These are phyloP conservation scores for Aphidoletes aphidimyza DNA, from an alignment of 2,888 invertebrate genomes.

Conservation along the genomic window DNA sequence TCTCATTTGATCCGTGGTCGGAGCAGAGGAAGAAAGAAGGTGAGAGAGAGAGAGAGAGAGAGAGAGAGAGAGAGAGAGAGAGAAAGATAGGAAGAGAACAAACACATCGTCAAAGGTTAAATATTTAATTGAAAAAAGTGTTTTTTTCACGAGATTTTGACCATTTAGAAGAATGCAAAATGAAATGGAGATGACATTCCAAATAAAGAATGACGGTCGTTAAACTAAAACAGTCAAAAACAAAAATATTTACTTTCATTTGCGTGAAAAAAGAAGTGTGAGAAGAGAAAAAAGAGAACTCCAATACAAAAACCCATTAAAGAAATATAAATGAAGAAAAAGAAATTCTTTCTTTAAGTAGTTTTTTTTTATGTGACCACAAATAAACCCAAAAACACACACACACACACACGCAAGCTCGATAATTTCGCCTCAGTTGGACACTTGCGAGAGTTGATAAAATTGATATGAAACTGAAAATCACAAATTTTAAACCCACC, in stretches of 20 bases:
- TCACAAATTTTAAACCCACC: background rate
- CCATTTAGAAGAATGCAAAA: background rate
- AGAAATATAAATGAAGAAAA: background rate
- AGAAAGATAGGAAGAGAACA: too few relatives aligned
- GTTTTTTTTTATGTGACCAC: background rate
- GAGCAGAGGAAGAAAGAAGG: background rate
- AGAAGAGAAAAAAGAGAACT: constrained; percentile 44
- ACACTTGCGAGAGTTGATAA: constrained; percentile 4
- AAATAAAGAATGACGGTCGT: constrained; percentile 51
- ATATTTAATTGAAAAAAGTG: constrained; percentile 19
- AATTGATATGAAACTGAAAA: constrained; percentile 37
- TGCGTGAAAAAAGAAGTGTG: constrained; percentile 9
- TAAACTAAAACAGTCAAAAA: constrained; percentile 44
- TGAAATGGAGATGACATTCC: constrained; percentile 46
- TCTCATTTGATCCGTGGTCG: background rate
- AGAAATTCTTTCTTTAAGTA: background rate
- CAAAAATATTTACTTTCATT: constrained; percentile 48
- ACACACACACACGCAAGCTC: too few relatives aligned
- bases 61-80: too few relatives aligned
- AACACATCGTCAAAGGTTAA: too few relatives aligned
- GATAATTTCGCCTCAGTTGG: too few relatives aligned
- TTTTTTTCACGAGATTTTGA: background rate
- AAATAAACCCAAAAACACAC: too few relatives aligned
- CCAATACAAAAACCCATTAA: background rate
- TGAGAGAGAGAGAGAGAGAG: too few relatives aligned